Conservation (phyloP, 2,113 vertebrate species). For the Trogon surrucura region DNA sequence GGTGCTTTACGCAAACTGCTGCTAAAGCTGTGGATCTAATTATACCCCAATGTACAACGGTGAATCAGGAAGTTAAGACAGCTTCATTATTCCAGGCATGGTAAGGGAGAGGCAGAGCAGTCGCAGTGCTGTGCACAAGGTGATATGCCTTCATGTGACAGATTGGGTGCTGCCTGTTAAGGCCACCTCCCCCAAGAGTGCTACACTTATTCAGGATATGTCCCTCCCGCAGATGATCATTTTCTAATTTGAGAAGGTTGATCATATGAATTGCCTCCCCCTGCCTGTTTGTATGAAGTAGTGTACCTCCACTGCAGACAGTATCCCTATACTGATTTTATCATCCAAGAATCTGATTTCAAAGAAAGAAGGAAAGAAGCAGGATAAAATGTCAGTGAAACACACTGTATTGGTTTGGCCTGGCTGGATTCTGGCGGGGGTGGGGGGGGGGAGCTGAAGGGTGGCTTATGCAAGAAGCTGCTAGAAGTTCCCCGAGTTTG, state of each 20-base stretch:
- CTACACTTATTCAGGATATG: not conserved
- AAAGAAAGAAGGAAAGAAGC: not conserved
- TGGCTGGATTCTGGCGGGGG: no score
- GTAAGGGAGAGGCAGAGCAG: not conserved
- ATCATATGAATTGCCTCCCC: not conserved
- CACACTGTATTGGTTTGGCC: no score
- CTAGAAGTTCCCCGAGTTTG: no score
- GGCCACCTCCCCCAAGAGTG: accelerated
- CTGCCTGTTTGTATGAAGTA: not conserved
- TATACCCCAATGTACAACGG: not conserved
- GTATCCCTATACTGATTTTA: not conserved
- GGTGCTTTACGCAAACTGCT: not conserved
- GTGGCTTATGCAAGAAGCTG: no score
- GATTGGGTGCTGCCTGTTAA: not conserved
- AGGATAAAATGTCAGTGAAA: not conserved
- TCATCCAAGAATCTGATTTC: not conserved
- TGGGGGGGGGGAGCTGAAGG: no score
- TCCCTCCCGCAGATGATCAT: not conserved
- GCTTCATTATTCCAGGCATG: not conserved
- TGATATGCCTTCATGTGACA: not conserved
- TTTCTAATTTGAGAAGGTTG: not conserved
- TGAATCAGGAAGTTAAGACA: not conserved
- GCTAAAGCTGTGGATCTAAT: not conserved
- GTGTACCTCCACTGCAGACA: not conserved
- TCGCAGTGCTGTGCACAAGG: not conserved